phyloP scores from a whole-genome alignment of 2,888 invertebrate genomes.

The Ashinkailepas kermadecensis region DNA sequence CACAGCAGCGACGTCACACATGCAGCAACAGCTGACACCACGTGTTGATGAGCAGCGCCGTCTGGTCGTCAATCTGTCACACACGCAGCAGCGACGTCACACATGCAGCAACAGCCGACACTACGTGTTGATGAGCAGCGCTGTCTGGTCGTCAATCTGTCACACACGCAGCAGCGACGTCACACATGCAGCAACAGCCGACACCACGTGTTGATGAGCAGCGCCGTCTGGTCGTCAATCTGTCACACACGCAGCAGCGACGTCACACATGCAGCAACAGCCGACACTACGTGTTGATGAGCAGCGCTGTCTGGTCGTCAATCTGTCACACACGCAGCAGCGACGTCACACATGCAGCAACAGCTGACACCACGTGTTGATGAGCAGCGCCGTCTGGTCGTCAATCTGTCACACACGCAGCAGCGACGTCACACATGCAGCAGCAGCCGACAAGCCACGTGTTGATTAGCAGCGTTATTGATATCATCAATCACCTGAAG shows the following conservation, averaged over 20 bases:
- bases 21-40: slow-evolving; percentile 87
- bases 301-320: slow-evolving; percentile 92
- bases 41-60: slow-evolving; percentile 89
- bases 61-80: slow-evolving; percentile 93
- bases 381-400: slow-evolving; percentile 92
- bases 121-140: slow-evolving; percentile 94
- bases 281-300: slow-evolving; percentile 97
- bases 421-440: slow-evolving; percentile 45
- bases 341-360: slow-evolving; percentile 49
- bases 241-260: slow-evolving; percentile 41
- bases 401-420: slow-evolving; percentile 62
- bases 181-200: slow-evolving; percentile 61
- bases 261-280: slow-evolving; percentile 54
- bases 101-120: slow-evolving; percentile 71
- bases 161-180: slow-evolving; percentile 29
- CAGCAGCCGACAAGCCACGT: slow-evolving; percentile 92
- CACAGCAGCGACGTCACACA: neutral
- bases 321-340: slow-evolving; percentile 53
- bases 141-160: slow-evolving; percentile 96
- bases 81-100: slow-evolving; percentile 2
- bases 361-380: slow-evolving; percentile 96
- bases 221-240: slow-evolving; percentile 96
- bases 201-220: slow-evolving; percentile 97
- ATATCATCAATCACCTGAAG: too few species aligned
- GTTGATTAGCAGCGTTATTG: slow-evolving; percentile 71